Base-by-base conservation (phyloP, 37 sponge, comb jelly and placozoan genomes). In the Beroe ovata region DNA sequence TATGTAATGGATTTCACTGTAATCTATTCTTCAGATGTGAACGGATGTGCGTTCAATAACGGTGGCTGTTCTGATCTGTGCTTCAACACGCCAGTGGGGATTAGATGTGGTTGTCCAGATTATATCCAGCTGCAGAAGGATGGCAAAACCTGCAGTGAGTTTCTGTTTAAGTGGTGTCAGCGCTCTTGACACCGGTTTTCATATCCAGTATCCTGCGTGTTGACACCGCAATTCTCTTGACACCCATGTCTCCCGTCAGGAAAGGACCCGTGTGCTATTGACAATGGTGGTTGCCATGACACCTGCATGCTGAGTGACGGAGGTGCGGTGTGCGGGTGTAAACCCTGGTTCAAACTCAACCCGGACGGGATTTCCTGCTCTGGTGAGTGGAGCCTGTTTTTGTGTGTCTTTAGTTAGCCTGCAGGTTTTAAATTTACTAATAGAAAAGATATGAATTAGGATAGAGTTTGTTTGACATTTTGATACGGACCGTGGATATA, bases 11-110 rank as follows among this genome's bases (percentile, higher is more conserved):
- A n/a, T n/a, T n/a, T n/a, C n/a, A n/a, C n/a, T n/a, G n/a, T n/a
- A n/a, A n/a, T n/a, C n/a, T n/a, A n/a, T 16, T 3, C 33, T 41
- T 20, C 84, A 77, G 84, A 77, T 39, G 47, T 77, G 1, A 77
- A 77, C 28, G 54, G 84, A 3, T 77, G 84, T 77, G 84, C 84
- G 28, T 77, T 77, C 28, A 40, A 42, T 2, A 77, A 77, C 28
- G 84, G 84, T 0, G 84, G 84, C 0, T 77, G 84, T 23, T 77
- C 84, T 36, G 84, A 77, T 25, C 47, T 77, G 47, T 77, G 84
- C 25, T 77, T 77, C 54, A 77, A 77, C 54, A 77, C 84, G 20
- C 84, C 84, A 6, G 47, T 77, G 14, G 84, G 84, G 35, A 54
- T 77, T 11, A 38, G 54, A 25, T 77, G 84, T 42, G 84, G 84